phyloP scores from a whole-genome alignment of 2,113 vertebrate species.

The Bufo bufo region DNA sequence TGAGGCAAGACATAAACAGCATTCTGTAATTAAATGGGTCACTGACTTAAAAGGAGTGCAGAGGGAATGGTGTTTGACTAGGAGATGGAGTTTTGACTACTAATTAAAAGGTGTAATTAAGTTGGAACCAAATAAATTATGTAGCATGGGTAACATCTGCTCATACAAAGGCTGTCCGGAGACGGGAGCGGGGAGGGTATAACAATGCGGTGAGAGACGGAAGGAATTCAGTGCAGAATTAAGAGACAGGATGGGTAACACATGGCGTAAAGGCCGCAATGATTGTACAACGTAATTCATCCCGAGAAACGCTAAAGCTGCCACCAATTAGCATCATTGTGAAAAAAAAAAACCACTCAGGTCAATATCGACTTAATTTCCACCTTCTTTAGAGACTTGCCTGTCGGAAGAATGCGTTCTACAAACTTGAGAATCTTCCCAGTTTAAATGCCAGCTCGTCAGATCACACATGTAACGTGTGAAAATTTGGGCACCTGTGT shows the following conservation, averaged over 20 bases:
- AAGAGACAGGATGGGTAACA: neutral
- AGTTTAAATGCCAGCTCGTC: too few species aligned
- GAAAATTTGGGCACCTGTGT: too few species aligned
- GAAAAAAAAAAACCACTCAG: neutral
- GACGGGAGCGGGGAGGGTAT: conserved; percentile 21
- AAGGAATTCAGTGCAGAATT: neutral
- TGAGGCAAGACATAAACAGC: conserved; percentile 44
- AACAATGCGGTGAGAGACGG: neutral
- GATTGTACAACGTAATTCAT: neutral
- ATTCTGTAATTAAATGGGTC: conserved; percentile 61
- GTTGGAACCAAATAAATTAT: conserved; percentile 70
- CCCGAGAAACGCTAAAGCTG: neutral
- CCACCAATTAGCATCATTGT: neutral
- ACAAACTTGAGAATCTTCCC: neutral
- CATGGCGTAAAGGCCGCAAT: neutral
- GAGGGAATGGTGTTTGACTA: conserved; percentile 53
- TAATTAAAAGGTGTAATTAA: conserved; percentile 76
- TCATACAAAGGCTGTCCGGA: conserved; percentile 51
- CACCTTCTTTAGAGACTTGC: neutral
- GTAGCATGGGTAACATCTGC: conserved; percentile 60
- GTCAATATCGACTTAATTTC: neutral
- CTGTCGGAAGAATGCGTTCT: neutral
- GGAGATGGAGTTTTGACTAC: conserved; percentile 60
- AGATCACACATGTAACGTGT: too few species aligned
- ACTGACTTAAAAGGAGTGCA: conserved; percentile 54